Conservation (phyloP, 2,113 vertebrate genomes). For the Brachypteracias leptosomus region DNA sequence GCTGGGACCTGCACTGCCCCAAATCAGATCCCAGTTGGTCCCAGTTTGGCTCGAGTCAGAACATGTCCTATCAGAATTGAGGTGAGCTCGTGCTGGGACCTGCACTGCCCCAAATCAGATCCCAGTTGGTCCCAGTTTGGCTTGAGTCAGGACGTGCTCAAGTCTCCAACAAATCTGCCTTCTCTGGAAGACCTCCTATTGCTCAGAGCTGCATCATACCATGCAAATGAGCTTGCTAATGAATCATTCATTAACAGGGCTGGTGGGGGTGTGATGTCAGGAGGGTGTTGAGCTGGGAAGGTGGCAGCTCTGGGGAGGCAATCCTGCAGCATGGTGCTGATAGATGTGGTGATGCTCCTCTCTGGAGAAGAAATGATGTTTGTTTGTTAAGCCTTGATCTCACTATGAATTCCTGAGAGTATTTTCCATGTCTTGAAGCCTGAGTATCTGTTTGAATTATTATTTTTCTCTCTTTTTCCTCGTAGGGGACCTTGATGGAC, state of each 20-base stretch:
- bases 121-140: too few relatives aligned
- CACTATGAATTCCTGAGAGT: background rate
- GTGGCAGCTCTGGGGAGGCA: background rate
- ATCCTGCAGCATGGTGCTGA: background rate
- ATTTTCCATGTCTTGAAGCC: background rate
- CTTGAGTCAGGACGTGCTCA: background rate
- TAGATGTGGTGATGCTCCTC: background rate
- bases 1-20: too few relatives aligned
- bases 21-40: background rate
- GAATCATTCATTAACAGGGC: background rate
- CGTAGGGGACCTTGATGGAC: conserved; percentile 89
- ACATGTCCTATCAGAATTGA: too few relatives aligned
- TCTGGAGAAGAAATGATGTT: background rate
- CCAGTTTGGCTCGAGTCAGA: too few relatives aligned
- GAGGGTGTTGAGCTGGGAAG: background rate
- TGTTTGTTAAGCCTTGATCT: background rate
- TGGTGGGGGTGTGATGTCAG: background rate
- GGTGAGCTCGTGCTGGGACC: too few relatives aligned
- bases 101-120: background rate
- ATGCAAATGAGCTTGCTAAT: background rate
- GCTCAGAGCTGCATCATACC: background rate
- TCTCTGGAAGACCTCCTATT: background rate
- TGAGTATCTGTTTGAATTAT: background rate
- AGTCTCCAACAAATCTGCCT: background rate
- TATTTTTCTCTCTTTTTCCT: background rate